Percentiles rank a stretch among this genome's conserved stretches.
phyloP scores from a whole-genome alignment of 1,140 invertebrate genomes.

The Drosophila kikkawai region DNA sequence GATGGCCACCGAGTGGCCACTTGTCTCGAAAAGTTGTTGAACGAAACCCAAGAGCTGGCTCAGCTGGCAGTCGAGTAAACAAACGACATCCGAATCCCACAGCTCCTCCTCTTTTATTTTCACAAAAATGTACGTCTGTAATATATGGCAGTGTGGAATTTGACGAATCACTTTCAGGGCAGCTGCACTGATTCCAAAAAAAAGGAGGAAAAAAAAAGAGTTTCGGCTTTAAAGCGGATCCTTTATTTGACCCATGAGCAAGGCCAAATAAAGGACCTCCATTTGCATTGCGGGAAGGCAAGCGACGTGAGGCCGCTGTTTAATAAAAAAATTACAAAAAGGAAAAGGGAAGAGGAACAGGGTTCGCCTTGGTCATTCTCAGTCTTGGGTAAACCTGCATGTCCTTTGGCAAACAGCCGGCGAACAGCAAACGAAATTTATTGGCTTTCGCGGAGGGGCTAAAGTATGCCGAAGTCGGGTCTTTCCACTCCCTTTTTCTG shows the following conservation, averaged over 20 bases:
- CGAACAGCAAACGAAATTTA: slow-evolving; percentile 48
- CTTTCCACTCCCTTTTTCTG: not conserved
- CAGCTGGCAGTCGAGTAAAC: slow-evolving; percentile 29
- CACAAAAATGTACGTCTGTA: slow-evolving; percentile 28
- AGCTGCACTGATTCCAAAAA: slow-evolving; percentile 17
- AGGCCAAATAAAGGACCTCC: slow-evolving; percentile 18
- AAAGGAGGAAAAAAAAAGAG: slow-evolving; percentile 8
- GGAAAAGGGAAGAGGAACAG: not conserved
- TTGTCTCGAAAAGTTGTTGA: slow-evolving; percentile 29
- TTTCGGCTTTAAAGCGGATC: slow-evolving; percentile 30
- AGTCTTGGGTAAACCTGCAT: slow-evolving; percentile 27
- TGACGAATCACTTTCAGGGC: slow-evolving; percentile 47
- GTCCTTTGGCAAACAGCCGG: slow-evolving; percentile 40
- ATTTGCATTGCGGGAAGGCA: slow-evolving; percentile 26
- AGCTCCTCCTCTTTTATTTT: not conserved
- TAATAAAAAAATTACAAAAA: slow-evolving; percentile 31
- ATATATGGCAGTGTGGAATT: slow-evolving; percentile 47
- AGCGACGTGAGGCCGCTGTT: slow-evolving; percentile 36
- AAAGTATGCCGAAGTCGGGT: not conserved
- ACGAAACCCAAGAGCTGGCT: slow-evolving; percentile 31
- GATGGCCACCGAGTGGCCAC: slow-evolving; percentile 34
- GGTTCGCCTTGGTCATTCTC: slow-evolving; percentile 22
- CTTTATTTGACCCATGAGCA: slow-evolving; percentile 3
- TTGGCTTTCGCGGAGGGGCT: slow-evolving; percentile 52
- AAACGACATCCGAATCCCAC: slow-evolving; percentile 38